These are phyloP conservation scores for Melanotaenia parkinsoni DNA, from an alignment of 2,797 vertebrate genomes.

Conservation along the genomic window DNA sequence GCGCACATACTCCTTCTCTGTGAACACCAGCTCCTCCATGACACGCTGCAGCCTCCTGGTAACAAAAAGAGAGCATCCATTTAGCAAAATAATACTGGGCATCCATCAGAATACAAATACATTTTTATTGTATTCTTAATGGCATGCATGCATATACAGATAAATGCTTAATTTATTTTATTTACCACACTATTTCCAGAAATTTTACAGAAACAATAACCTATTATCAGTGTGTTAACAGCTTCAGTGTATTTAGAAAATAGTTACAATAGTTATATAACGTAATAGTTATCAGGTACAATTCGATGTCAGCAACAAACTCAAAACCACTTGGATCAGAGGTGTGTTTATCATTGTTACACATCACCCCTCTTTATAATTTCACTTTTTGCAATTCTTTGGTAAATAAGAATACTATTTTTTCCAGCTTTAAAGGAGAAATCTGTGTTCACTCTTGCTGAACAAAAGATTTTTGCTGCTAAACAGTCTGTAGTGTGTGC, in stretches of 20 bases:
- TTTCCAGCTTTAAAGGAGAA: background rate
- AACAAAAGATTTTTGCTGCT: background rate
- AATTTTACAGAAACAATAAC: background rate
- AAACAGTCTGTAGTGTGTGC: background rate
- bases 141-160: background rate
- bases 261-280: background rate
- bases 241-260: background rate
- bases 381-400: background rate
- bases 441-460: background rate
- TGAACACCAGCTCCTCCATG: constrained; percentile 85
- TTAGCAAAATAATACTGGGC: background rate
- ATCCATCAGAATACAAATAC: background rate
- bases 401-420: background rate
- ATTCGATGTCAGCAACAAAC: background rate
- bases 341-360: background rate
- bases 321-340: background rate
- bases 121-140: background rate
- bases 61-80: constrained; percentile 4
- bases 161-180: background rate
- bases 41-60: constrained; percentile 82
- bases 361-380: background rate
- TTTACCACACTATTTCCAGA: background rate
- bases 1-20: constrained; percentile 85
- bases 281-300: background rate
- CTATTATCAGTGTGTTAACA: background rate